phyloP scores from a whole-genome alignment of 1,140 invertebrate genomes.

The Zaprionus africanus region DNA sequence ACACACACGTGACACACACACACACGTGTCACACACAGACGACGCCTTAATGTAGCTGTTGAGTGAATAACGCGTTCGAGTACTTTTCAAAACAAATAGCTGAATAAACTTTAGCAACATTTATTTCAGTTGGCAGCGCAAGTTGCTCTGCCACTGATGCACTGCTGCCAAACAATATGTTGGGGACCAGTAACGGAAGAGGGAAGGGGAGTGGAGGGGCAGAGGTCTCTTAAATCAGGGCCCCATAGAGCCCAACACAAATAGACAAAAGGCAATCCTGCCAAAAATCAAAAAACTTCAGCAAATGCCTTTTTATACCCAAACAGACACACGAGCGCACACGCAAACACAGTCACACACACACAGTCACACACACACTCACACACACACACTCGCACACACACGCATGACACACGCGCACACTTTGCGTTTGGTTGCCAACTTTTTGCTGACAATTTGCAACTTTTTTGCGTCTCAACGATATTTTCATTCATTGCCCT shows the following conservation, averaged over 20 bases:
- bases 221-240: conserved; percentile 29
- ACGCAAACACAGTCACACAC: not conserved
- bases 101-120: conserved; percentile 36
- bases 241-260: conserved; percentile 41
- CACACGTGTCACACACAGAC: not conserved
- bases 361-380: not conserved
- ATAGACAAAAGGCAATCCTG: conserved; percentile 35
- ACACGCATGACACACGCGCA: not conserved
- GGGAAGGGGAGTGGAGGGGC: not conserved
- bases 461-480: conserved; percentile 56
- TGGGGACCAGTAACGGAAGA: not conserved
- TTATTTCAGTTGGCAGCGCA: conserved; percentile 14
- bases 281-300: conserved; percentile 42
- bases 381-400: not conserved
- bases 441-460: conserved; percentile 73
- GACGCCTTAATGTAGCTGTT: conserved; percentile 10
- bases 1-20: not conserved
- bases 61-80: conserved; percentile 9
- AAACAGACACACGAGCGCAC: conserved; percentile 9
- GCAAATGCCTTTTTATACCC: conserved; percentile 36
- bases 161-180: conserved; percentile 35
- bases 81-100: conserved; percentile 42
- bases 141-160: conserved; percentile 24
- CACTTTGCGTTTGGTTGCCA: conserved; percentile 43
- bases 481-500: conserved; percentile 67